These are phyloP conservation scores for Hirtodrosophila duncani DNA, from an alignment of 2,888 invertebrate genomes.

Conservation along the genomic window DNA sequence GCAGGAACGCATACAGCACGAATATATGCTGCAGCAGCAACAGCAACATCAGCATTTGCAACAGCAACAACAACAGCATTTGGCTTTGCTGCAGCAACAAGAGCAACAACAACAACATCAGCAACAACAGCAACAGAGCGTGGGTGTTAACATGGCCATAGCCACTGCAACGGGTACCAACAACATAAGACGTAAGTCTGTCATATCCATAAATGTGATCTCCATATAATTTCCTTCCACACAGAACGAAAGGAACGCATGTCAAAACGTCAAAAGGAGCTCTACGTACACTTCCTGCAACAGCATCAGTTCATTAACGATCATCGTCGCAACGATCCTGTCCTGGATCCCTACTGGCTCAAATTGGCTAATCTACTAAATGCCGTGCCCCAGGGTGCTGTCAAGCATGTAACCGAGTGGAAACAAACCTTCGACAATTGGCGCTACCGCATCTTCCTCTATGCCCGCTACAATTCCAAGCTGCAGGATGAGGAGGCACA, in stretches of 20 bases:
- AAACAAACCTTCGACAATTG: slow-evolving; percentile 75
- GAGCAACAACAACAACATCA: slow-evolving; percentile 39
- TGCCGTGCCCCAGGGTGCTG: slow-evolving; percentile 73
- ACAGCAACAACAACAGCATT: slow-evolving; percentile 66
- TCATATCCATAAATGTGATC: not conserved
- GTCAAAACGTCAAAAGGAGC: slow-evolving; percentile 74
- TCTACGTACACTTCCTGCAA: slow-evolving; percentile 73
- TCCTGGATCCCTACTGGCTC: slow-evolving; percentile 71
- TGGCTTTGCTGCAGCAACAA: slow-evolving; percentile 64
- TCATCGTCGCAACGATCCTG: slow-evolving; percentile 72
- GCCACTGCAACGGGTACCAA: slow-evolving; percentile 59
- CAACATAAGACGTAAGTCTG: slow-evolving; percentile 68
- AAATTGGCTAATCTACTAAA: slow-evolving; percentile 73
- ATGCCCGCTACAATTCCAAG: slow-evolving; percentile 75
- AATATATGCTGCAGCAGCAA: slow-evolving; percentile 70
- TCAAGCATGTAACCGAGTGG: slow-evolving; percentile 74
- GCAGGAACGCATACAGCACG: slow-evolving; percentile 64
- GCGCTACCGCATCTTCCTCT: slow-evolving; percentile 74
- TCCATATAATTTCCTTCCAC: not conserved
- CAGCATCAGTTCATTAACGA: slow-evolving; percentile 74
- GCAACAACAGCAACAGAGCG: slow-evolving; percentile 24
- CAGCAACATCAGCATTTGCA: slow-evolving; percentile 70
- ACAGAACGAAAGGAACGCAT: slow-evolving; percentile 74
- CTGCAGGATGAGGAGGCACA: slow-evolving; percentile 70
- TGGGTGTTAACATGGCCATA: slow-evolving; percentile 57